Percentiles rank a stretch among this genome's conserved stretches.
Evolutionary conservation across 2,113 vertebrate species (phyloP).

Genomic region (Chlamydotis undulata): DNA sequence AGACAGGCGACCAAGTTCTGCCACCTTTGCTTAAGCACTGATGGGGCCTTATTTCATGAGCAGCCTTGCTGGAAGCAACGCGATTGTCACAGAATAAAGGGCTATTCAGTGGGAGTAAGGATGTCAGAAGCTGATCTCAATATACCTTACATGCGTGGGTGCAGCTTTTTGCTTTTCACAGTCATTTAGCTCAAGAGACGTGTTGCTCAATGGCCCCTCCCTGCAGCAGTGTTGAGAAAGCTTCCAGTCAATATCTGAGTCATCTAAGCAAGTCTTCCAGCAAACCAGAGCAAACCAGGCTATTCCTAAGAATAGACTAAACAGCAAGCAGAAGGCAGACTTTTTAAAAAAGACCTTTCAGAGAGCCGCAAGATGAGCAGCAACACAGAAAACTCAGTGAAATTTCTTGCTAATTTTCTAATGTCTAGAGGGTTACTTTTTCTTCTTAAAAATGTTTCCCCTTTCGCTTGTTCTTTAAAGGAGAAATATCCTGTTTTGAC

Average conservation of each 20-base stretch:
- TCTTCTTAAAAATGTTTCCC: not conserved
- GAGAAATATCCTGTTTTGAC: slow-evolving; percentile 21
- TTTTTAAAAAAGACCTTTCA: not conserved
- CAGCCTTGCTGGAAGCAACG: not conserved
- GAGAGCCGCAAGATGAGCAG: not conserved
- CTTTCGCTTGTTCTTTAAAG: not conserved
- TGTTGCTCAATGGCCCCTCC: slow-evolving; percentile 40
- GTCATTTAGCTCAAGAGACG: slow-evolving; percentile 1
- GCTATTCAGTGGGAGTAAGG: not conserved
- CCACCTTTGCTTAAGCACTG: not conserved
- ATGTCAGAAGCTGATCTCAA: slow-evolving; percentile 27
- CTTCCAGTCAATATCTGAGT: slow-evolving; percentile 61
- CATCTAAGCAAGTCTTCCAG: slow-evolving; percentile 52
- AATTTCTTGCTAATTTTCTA: not conserved
- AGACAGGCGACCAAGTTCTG: not conserved
- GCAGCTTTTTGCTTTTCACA: slow-evolving; percentile 9
- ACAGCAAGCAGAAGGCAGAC: not conserved
- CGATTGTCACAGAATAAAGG: not conserved
- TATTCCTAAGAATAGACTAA: slow-evolving; percentile 54
- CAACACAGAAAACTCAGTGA: not conserved
- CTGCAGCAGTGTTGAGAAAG: slow-evolving; percentile 11
- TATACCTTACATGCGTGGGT: not conserved
- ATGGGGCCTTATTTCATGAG: not conserved
- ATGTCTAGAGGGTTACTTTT: not conserved
- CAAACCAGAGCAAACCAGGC: slow-evolving; percentile 44